Evolutionary conservation across 1,140 invertebrate species (phyloP).

Genomic region (Bradysia coprophila): DNA sequence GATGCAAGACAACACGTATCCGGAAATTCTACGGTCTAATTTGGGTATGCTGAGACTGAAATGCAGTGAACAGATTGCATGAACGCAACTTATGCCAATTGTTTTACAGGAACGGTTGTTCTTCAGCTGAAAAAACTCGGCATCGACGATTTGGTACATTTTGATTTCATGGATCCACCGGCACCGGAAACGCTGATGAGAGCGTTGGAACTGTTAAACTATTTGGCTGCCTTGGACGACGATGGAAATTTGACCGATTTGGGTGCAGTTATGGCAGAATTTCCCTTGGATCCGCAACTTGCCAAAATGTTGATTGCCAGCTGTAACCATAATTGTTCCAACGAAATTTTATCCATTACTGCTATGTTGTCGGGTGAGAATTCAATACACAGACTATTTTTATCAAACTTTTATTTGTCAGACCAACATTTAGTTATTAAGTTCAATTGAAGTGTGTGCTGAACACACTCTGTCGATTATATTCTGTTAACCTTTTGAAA

Average conservation of each 20-base stretch:
- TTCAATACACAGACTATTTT: not conserved
- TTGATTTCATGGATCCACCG: constrained; percentile 99
- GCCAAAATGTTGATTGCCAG: constrained; percentile 98
- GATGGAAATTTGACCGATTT: constrained; percentile 90
- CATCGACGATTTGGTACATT: constrained; percentile 98
- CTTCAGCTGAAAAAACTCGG: constrained; percentile 97
- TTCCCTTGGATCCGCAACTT: constrained; percentile 95
- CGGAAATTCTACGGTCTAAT: constrained; percentile 69
- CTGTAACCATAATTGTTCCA: constrained; percentile 95
- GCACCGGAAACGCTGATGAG: constrained; percentile 99
- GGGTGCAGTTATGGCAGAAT: constrained; percentile 99
- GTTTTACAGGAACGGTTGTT: constrained; percentile 55
- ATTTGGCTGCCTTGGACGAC: constrained; percentile 76
- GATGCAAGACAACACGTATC: constrained; percentile 99
- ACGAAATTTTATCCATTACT: constrained; percentile 97
- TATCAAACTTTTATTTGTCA: constrained; percentile 3
- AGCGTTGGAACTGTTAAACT: constrained; percentile 93
- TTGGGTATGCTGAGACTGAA: constrained; percentile 13
- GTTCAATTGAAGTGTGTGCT: no score
- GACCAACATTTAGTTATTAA: constrained; percentile 2
- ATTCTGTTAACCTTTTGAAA: no score
- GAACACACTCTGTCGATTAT: no score
- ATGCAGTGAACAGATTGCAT: not conserved
- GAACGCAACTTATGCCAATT: not conserved
- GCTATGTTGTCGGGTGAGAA: constrained; percentile 94